Base-by-base conservation (phyloP, 2,888 invertebrate species). In the Pammene fasciana region DNA sequence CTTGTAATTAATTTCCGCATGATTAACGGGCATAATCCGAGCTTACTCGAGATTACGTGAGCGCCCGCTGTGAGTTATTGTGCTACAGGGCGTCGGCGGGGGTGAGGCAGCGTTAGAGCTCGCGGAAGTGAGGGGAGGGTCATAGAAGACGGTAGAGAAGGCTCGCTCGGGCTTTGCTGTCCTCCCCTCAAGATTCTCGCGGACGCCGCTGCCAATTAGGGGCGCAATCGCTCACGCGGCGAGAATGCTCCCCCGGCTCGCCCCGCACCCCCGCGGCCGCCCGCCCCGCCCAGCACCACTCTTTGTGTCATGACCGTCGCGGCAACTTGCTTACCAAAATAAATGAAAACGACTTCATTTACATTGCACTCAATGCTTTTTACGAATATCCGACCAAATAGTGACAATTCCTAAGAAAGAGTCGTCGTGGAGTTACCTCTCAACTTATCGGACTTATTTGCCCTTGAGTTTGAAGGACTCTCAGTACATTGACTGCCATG, bases 121-220 rank as follows among this genome's bases (percentile, higher is more conserved):
- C 18, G 73, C 72, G 74, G 65, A 43, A 18, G 67, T 14, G 68
- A 54, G 65, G 54, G 70, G 55, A 65, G 70, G 59, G 65, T 62
- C 68, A 65, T 70, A 75, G 86, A 87, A 89, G 87, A 86, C 82
- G 89, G 68, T 87, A 90, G 86, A 87, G 79, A 79, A 86, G 85
- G 83, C 83, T 85, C 81, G 90, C 83, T 85, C 83, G 83, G 81
- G 84, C 86, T 86, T 74, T 86, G 85, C 84, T 88, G 89, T 90
- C 90, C 90, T 92, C 90, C 90, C 90, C 89, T 90, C 89, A 93
- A 93, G 93, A 93, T 90, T 93, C 92, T 92, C 89, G 92, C 92
- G 92, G 88, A 91, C 92, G 93, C 92, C 93, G 88, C 85, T 88
- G 89, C 93, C 93, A 93, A 93, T 93, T 93, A 93, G 90, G 90